Evolutionary conservation across 2,888 invertebrate genomes (phyloP), one percentile per base, ranked within the genome.

Genomic region (Eilema sororculum): DNA sequence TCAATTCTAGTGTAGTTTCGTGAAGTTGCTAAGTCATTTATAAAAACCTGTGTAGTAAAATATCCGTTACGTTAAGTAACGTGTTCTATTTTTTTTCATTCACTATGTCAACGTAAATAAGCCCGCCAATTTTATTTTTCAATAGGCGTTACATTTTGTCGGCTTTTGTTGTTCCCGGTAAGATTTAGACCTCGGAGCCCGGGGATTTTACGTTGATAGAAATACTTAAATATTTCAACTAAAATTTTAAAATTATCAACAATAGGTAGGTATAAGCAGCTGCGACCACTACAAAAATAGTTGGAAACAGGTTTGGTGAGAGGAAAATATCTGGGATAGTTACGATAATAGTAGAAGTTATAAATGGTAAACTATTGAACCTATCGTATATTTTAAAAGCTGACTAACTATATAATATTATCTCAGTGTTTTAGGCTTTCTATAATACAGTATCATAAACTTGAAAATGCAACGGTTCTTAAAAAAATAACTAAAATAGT

Each of bases 301-400:
- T 58, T 41, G 37, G 24, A 65, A 69, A 69, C 69, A 56, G 65
- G 69, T 69, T 69, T 69, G 28, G 57, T 65, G 28, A 61, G 57
- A 57, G 52, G 56, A 65, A 28, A 69, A 56, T 37, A 61, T 22
- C 46, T 52, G n/a, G 46, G 59, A 64, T 69, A 68, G 25, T 64
- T 28, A 41, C 13, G 30, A 22, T 16, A 58, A 24, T 57, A 5
- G 57, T 9, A 5, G 12, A 24, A 8, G 3, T 20, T 25, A 12
- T 20, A 24, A 58, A 58, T 58, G 16, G 5, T 28, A 58, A 2
- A 58, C 8, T 52, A 2, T 52, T 52, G 52, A 20, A 20, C 5
- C 3, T 16, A 13, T 9, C 41, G 2, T 20, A 46, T 41, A 41
- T 16, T 46, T 46, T 46, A 37, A 46, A 8, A 52, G 6, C 52